phyloP scores from a whole-genome alignment of 1,140 invertebrate genomes.

The Drosophila busckii region DNA sequence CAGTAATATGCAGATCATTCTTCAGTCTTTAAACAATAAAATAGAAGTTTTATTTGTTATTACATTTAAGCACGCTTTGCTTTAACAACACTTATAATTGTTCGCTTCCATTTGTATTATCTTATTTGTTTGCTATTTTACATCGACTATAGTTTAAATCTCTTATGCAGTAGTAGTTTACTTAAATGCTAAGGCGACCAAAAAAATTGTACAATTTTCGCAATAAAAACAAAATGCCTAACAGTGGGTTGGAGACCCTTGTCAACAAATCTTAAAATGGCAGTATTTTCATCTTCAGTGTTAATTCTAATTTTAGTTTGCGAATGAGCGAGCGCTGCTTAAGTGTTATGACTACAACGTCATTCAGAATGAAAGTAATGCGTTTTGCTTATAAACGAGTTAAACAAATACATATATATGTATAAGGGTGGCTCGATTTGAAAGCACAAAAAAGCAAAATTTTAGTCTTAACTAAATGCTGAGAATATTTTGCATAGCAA shows the following conservation, averaged over 20 bases:
- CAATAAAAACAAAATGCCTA: slow-evolving; percentile 42
- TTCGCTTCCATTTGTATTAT: slow-evolving; percentile 19
- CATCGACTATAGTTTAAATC: slow-evolving; percentile 51
- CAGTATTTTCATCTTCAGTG: slow-evolving; percentile 40
- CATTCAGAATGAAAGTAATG: slow-evolving; percentile 60
- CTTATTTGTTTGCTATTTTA: slow-evolving; percentile 45
- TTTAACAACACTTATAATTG: slow-evolving; percentile 58
- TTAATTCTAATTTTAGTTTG: slow-evolving; percentile 15
- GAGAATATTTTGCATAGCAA: no score
- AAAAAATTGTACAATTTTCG: slow-evolving; percentile 45
- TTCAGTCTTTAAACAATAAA: slow-evolving; percentile 77
- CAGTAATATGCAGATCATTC: slow-evolving; percentile 10
- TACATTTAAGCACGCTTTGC: slow-evolving; percentile 23
- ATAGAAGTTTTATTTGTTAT: slow-evolving; percentile 67
- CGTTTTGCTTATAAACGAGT: slow-evolving; percentile 42
- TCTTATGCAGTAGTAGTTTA: slow-evolving; percentile 36
- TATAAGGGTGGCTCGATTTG: no score
- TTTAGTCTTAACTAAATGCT: no score
- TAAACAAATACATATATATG: slow-evolving; percentile 62
- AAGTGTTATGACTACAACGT: slow-evolving; percentile 72
- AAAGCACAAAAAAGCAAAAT: no score
- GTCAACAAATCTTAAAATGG: slow-evolving; percentile 58
- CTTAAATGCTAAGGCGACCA: slow-evolving; percentile 55
- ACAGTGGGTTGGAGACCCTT: slow-evolving; percentile 7
- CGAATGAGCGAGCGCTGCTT: slow-evolving; percentile 11